phyloP scores from a whole-genome alignment of 2,113 vertebrate genomes.

The Platanista minor region DNA sequence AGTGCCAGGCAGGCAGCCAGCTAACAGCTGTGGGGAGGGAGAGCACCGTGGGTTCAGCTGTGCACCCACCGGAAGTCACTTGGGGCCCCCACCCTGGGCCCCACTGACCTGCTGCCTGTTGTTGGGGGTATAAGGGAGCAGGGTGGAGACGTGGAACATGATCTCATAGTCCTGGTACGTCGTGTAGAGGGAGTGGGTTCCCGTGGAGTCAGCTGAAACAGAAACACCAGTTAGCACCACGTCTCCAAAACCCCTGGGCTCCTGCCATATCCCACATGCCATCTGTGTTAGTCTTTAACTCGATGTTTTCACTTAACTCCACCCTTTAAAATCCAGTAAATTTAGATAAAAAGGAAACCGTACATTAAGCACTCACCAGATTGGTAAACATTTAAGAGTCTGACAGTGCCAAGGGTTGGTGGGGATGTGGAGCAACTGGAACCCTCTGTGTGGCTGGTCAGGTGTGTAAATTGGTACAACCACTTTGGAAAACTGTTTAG shows the following conservation, averaged over 20 bases:
- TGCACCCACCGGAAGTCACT: background rate
- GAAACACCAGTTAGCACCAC: slow-evolving; percentile 49
- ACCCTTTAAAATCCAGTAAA: slow-evolving; percentile 37
- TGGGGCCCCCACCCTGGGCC: background rate
- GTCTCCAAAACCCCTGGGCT: slow-evolving; percentile 11
- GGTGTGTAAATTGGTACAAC: background rate
- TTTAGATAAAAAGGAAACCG: slow-evolving; percentile 35
- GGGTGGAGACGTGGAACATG: slow-evolving; percentile 98
- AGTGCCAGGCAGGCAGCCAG: fast-evolving
- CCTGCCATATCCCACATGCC: slow-evolving; percentile 27
- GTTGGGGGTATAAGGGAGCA: slow-evolving; percentile 96
- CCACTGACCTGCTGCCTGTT: slow-evolving; percentile 91
- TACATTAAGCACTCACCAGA: background rate
- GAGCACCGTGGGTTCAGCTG: background rate
- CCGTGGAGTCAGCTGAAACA: slow-evolving; percentile 90
- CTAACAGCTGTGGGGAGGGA: fast-evolving
- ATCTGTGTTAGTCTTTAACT: slow-evolving; percentile 34
- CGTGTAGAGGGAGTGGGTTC: slow-evolving; percentile 95
- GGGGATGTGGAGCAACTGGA: background rate
- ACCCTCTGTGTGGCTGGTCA: background rate
- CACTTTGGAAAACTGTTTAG: background rate
- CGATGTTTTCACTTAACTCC: slow-evolving; percentile 33
- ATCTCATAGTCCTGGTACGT: slow-evolving; percentile 95
- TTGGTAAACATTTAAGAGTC: background rate
- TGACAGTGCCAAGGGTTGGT: background rate